phyloP scores from a whole-genome alignment of 1,140 invertebrate genomes.

The Magallana angulata region DNA sequence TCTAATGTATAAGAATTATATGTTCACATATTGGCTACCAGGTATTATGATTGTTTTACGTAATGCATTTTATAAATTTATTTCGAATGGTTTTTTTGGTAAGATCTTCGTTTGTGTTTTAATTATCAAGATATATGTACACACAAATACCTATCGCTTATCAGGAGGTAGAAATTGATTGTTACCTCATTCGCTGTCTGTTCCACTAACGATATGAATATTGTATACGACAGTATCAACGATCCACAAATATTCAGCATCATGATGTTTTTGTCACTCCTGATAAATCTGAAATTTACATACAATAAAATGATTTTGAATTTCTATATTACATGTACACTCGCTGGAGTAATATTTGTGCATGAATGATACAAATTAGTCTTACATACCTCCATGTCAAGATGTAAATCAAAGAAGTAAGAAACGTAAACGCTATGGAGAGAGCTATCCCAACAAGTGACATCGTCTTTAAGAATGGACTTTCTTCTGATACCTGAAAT shows the following conservation, averaged over 20 bases:
- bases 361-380: background rate
- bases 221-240: background rate
- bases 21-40: too few species aligned
- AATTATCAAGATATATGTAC: too few species aligned
- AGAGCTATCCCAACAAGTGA: background rate
- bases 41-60: too few species aligned
- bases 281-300: constrained; percentile 11
- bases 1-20: too few species aligned
- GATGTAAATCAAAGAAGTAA: background rate
- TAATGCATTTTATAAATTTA: too few species aligned
- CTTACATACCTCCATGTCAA: background rate
- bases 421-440: background rate
- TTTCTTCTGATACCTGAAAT: background rate
- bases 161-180: background rate
- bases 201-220: constrained; percentile 28
- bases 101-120: too few species aligned
- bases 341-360: background rate
- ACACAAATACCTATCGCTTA: background rate
- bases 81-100: too few species aligned
- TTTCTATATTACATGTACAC: too few species aligned
- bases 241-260: constrained; percentile 39
- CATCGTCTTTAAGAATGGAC: background rate
- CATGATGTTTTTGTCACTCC: constrained; percentile 15
- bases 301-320: background rate
- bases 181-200: constrained; percentile 16